Conservation (phyloP, 2,888 invertebrate species). For the Lathronympha strigana region DNA sequence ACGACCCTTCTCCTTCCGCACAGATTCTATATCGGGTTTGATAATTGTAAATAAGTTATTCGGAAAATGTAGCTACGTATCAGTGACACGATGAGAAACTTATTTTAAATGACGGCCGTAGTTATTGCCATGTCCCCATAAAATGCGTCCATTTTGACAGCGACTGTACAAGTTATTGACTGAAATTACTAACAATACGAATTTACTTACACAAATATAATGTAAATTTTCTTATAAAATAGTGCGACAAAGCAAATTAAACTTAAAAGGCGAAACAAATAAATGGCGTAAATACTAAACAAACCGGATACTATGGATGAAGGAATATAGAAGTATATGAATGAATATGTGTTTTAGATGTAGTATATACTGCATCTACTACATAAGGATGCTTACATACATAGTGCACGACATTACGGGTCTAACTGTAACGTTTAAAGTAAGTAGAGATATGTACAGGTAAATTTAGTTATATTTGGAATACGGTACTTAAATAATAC, state of each 20-base stretch:
- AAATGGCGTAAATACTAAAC: conserved; percentile 59
- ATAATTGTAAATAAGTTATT: too few species aligned
- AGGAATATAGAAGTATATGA: conserved; percentile 44
- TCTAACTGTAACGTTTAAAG: conserved; percentile 35
- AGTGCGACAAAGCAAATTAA: conserved; percentile 68
- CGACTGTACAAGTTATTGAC: conserved; percentile 54
- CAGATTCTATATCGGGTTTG: too few species aligned
- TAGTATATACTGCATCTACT: conserved; percentile 47
- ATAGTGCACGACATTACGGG: conserved; percentile 52
- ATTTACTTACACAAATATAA: conserved; percentile 51
- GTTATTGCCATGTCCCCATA: background rate
- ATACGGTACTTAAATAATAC: conserved; percentile 15
- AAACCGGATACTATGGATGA: conserved; percentile 58
- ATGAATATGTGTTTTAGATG: conserved; percentile 40
- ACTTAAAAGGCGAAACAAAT: conserved; percentile 65
- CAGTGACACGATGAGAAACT: too few species aligned
- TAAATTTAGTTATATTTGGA: conserved; percentile 6
- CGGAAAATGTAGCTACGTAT: too few species aligned
- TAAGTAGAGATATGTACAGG: conserved; percentile 33
- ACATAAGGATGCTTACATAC: conserved; percentile 53
- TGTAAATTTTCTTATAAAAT: conserved; percentile 40
- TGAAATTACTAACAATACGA: conserved; percentile 43
- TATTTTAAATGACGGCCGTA: background rate
- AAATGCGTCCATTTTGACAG: conserved; percentile 50
- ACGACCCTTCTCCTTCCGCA: too few species aligned